Conservation (phyloP, 2,113 vertebrate species). For the Brachirus orientalis region DNA sequence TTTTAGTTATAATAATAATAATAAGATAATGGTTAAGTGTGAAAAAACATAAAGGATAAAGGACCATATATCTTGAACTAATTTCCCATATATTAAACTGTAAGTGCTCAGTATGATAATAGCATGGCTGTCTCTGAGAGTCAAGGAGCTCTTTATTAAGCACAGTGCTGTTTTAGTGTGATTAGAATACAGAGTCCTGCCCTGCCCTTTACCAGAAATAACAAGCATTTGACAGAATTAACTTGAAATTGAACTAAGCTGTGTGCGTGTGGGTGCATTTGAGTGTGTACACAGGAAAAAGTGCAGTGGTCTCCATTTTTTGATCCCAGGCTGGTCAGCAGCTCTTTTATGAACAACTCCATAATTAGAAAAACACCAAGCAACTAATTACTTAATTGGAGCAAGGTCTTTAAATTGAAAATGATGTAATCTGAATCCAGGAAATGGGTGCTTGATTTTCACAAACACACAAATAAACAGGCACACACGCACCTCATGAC, state of each 20-base stretch:
- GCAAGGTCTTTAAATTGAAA: conserved; percentile 80
- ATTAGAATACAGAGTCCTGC: conserved; percentile 62
- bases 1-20: not conserved
- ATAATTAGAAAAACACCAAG: conserved; percentile 79
- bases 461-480: conserved; percentile 44
- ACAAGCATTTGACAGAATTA: conserved; percentile 71
- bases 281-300: conserved; percentile 42
- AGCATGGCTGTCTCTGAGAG: conserved; percentile 33
- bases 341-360: conserved; percentile 82
- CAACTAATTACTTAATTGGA: conserved; percentile 85
- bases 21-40: not conserved
- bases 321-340: conserved; percentile 70
- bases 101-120: conserved; percentile 14
- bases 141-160: conserved; percentile 58
- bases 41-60: conserved; percentile 9
- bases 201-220: conserved; percentile 75
- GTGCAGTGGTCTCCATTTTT: conserved; percentile 71
- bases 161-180: conserved; percentile 63
- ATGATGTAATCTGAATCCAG: conserved; percentile 81
- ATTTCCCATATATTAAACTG: conserved; percentile 13
- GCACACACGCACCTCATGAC: conserved; percentile 44
- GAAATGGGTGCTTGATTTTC: conserved; percentile 65
- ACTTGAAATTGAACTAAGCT: conserved; percentile 58
- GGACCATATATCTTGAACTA: not conserved
- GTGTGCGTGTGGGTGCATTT: not conserved